Base-by-base conservation (phyloP, 2,888 invertebrate genomes). In the Carabus problematicus region DNA sequence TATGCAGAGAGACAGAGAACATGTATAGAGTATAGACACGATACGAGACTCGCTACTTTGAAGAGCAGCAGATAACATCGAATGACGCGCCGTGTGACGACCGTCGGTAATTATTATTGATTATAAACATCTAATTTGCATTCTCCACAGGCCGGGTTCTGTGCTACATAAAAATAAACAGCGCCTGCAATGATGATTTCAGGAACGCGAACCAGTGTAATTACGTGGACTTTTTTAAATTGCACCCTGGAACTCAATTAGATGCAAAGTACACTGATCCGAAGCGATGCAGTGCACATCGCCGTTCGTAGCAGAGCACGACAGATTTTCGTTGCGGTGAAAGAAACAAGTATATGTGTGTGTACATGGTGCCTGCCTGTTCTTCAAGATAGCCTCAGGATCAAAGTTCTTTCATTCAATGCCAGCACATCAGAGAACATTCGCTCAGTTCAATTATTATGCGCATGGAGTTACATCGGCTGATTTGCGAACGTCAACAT, bases 241-340 rank as follows among this genome's bases (percentile, higher is more conserved):
- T 72, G 74, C 74, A 75, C 77, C 76, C 76, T 76, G 76, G 76
- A 77, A 75, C 73, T 75, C 74, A 74, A 75, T 75, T 75, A 75
- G 73, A 75, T 73, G 74, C 73, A 73, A 66, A 66, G 66, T 66
- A 66, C 66, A 59, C 66, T 59, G 66, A 66, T 63, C 63, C 63
- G 63, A 41, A 29, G 12, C 62, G 52, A 19, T 8, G 61, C 40
- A 61, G 18, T 16, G 52, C 16, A 45, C 3, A 2, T 45, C 45
- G 11, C 45, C 7, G 9, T 52, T 18, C 19, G 52, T 19, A 52
- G 8, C 16, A 52, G 4, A 52, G 52, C 16, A 16, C 9, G 52
- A 52, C 52, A 6, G 6, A 49, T n/a, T 14, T 8, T 49, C 19
- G 52, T 2, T 52, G 52, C 1, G 19, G 29, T 29, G 19, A 52